Evolutionary conservation across 2,113 vertebrate species (phyloP).

Genomic region (Zootoca vivipara): DNA sequence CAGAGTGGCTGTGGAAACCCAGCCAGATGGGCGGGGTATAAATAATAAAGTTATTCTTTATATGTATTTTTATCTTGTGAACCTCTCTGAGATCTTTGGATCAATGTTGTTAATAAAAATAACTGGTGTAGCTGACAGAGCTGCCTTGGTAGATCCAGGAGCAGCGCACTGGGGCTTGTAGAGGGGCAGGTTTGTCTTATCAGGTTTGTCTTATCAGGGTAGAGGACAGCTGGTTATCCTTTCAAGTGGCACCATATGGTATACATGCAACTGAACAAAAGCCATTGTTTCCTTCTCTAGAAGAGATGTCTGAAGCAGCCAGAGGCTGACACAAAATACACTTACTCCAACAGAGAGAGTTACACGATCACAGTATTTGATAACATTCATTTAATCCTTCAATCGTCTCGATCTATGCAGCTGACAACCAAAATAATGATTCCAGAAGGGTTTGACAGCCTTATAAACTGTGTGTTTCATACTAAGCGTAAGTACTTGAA

Average conservation of each 20-base stretch:
- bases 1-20: too few relatives aligned
- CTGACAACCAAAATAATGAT: slow-evolving; percentile 3
- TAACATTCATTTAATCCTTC: slow-evolving; percentile 16
- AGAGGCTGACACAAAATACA: neutral
- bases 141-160: neutral
- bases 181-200: neutral
- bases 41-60: too few relatives aligned
- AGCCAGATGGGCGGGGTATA: too few relatives aligned
- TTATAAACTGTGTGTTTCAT: neutral
- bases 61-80: too few relatives aligned
- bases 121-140: too few relatives aligned
- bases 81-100: too few relatives aligned
- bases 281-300: neutral
- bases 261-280: neutral
- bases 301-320: fast-evolving
- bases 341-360: neutral
- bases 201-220: neutral
- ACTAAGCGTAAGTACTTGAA: neutral
- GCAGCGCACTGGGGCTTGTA: neutral
- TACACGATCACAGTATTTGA: neutral
- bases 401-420: neutral
- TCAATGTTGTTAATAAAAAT: too few relatives aligned
- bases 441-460: neutral
- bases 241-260: neutral
- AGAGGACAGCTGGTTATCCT: neutral